Percentiles rank a stretch among this genome's conserved stretches.
Evolutionary conservation across 1,140 invertebrate genomes (phyloP).

Genomic region (Elysia chlorotica): DNA sequence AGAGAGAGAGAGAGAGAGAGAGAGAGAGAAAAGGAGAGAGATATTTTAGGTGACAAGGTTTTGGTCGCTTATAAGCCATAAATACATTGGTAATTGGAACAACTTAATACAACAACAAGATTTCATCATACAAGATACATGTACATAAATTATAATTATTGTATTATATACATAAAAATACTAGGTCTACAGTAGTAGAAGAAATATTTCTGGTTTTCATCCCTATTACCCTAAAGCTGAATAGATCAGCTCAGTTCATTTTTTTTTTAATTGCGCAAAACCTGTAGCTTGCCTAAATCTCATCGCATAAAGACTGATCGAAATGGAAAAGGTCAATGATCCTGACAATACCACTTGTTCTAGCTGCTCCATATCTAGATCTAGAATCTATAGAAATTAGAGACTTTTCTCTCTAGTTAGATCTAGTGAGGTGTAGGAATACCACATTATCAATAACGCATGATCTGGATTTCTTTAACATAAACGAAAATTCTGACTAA

Average conservation of each 20-base stretch:
- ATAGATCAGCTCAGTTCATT: neutral
- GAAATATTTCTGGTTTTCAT: neutral
- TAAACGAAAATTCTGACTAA: neutral
- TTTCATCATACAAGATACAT: too few species aligned
- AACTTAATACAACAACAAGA: too few species aligned
- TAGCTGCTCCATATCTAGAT: neutral
- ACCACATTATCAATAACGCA: neutral
- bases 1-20: neutral
- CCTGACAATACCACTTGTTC: too few species aligned
- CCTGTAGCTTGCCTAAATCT: too few species aligned
- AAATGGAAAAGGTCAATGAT: neutral
- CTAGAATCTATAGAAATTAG: neutral
- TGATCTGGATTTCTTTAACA: neutral
- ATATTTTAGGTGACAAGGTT: too few species aligned
- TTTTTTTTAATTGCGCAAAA: neutral
- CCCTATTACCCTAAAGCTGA: too few species aligned
- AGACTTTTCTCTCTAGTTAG: neutral
- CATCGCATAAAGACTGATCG: neutral
- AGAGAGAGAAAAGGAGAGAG: neutral
- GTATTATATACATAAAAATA: too few species aligned
- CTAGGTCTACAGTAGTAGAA: too few species aligned
- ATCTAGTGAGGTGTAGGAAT: neutral
- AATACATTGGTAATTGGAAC: too few species aligned
- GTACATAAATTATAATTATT: too few species aligned
- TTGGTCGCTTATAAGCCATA: too few species aligned